Evolutionary conservation across 1,140 invertebrate species (phyloP).

Genomic region (Andricus grossulariae): DNA sequence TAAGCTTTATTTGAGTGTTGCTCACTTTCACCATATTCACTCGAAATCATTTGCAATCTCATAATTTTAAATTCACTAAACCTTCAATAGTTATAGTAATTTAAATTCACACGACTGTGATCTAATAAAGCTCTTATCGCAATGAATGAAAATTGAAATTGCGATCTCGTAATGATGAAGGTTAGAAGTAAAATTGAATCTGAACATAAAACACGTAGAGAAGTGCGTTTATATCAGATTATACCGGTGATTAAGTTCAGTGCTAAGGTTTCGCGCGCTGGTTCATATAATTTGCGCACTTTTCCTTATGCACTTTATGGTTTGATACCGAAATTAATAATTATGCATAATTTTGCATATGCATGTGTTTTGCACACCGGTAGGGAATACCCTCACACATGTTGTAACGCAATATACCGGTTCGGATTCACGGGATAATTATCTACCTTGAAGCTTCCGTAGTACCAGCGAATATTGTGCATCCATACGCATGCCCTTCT

Average conservation of each 20-base stretch:
- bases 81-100: too few relatives aligned
- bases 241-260: constrained; percentile 5
- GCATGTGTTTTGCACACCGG: background rate
- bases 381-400: background rate
- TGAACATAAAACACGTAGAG: constrained; percentile 2
- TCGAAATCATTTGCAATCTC: too few relatives aligned
- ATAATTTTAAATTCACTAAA: too few relatives aligned
- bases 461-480: constrained; percentile 48
- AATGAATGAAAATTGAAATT: constrained; percentile 5
- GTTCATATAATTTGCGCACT: constrained; percentile 36
- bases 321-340: constrained; percentile 40
- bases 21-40: too few relatives aligned
- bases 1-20: too few relatives aligned
- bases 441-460: constrained; percentile 41
- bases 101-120: too few relatives aligned
- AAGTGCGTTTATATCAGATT: constrained; percentile 1
- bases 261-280: constrained; percentile 20
- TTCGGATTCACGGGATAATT: constrained; percentile 40
- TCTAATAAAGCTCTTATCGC: too few relatives aligned
- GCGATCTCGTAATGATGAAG: background rate
- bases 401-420: constrained; percentile 24
- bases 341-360: constrained; percentile 30
- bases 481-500: constrained; percentile 31
- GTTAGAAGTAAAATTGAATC: constrained; percentile 5
- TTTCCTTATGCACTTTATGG: constrained; percentile 37